Evolutionary conservation across 2,113 vertebrate species (phyloP).

Genomic region (Gymnogyps californianus): DNA sequence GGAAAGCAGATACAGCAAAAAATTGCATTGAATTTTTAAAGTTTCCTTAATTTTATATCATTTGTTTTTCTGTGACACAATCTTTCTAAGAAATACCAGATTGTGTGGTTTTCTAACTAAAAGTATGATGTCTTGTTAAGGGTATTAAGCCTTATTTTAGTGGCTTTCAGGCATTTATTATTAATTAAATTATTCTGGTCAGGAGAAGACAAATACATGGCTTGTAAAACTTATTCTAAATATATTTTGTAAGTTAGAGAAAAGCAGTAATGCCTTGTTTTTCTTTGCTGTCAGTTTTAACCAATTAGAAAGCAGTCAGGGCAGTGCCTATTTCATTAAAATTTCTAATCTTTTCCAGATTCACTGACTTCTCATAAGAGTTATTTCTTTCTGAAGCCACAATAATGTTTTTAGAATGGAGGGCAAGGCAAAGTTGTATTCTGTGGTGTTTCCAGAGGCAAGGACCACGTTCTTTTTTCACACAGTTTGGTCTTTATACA

Average conservation of each 20-base stretch:
- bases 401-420: neutral
- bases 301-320: conserved; percentile 10
- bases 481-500: neutral
- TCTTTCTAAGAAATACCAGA: neutral
- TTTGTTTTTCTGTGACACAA: neutral
- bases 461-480: neutral
- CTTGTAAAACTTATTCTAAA: neutral
- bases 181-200: conserved; percentile 22
- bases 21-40: neutral
- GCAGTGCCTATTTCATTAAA: neutral
- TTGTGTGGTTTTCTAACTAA: neutral
- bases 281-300: conserved; percentile 1
- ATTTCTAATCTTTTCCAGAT: conserved; percentile 21
- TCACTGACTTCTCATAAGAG: neutral
- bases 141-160: neutral
- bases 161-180: neutral
- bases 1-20: neutral
- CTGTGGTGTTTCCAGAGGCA: neutral
- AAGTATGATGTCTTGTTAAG: neutral
- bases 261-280: neutral
- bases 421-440: neutral
- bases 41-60: neutral
- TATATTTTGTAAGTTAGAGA: neutral
- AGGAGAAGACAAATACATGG: conserved; percentile 13
- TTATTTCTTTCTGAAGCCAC: neutral